A percentile compares a stretch with the other conserved stretches of the same genome.
Evolutionary conservation across 2,113 vertebrate species (phyloP).

Genomic region (Xenus cinereus): DNA sequence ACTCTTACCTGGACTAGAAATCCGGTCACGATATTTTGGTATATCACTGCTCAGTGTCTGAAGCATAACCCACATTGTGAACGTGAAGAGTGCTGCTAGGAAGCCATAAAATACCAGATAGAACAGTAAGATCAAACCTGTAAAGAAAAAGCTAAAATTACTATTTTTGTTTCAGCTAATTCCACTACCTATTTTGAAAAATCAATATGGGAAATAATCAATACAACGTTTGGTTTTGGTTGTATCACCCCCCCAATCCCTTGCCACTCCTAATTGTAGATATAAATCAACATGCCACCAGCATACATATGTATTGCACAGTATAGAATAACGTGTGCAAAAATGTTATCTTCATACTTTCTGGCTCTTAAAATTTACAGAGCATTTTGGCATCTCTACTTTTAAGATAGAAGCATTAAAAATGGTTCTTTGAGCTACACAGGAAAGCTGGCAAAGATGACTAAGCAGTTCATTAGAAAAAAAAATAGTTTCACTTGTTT

Average conservation of each 20-base stretch:
- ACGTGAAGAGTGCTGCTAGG: conserved; percentile 91
- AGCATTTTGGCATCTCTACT: neutral
- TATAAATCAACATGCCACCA: neutral
- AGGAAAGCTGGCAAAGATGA: neutral
- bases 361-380: neutral
- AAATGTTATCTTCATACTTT: neutral
- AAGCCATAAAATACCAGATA: conserved; percentile 97
- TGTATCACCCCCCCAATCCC: neutral
- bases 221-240: neutral
- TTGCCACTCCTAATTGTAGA: neutral
- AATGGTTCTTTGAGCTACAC: accelerated
- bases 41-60: conserved; percentile 88
- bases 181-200: neutral
- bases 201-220: neutral
- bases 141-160: conserved; percentile 24
- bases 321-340: neutral
- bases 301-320: neutral
- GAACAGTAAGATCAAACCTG: conserved; percentile 94
- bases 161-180: neutral
- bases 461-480: neutral
- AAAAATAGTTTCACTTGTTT: neutral
- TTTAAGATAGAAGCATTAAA: neutral
- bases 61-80: conserved; percentile 98
- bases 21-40: conserved; percentile 90
- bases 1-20: conserved; percentile 87